Conservation (phyloP, 2,888 invertebrate species). For the Calephelis perditalis region DNA sequence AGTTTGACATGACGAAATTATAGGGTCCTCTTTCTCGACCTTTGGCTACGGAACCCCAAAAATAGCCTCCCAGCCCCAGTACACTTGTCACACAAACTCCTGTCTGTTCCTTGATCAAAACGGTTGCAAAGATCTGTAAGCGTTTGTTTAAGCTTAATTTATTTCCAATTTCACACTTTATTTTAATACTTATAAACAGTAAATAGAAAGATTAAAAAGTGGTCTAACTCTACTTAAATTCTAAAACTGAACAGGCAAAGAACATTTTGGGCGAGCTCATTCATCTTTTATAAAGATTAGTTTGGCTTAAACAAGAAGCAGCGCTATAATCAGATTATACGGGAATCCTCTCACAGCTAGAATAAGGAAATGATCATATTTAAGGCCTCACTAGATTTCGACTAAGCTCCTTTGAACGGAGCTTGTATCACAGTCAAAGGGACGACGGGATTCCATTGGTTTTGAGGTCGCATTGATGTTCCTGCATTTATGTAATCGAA, state of each 20-base stretch:
- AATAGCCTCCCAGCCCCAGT: too few species aligned
- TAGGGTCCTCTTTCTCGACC: too few species aligned
- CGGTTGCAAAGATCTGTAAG: too few species aligned
- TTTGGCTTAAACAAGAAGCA: slow-evolving; percentile 30
- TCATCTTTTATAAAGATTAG: slow-evolving; percentile 20
- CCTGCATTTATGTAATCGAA: neutral
- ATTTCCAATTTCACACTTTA: too few species aligned
- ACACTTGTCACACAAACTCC: too few species aligned
- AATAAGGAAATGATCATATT: slow-evolving; percentile 45
- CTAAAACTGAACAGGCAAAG: slow-evolving; percentile 17
- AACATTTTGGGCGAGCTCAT: slow-evolving; percentile 7
- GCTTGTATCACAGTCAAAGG: slow-evolving; percentile 42
- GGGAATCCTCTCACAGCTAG: slow-evolving; percentile 33
- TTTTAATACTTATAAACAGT: too few species aligned
- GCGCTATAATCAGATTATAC: slow-evolving; percentile 36
- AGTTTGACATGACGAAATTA: too few species aligned
- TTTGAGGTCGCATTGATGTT: slow-evolving; percentile 35
- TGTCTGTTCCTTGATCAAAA: too few species aligned
- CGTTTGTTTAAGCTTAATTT: too few species aligned
- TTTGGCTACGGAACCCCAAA: too few species aligned
- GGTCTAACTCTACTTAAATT: too few species aligned
- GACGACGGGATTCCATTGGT: slow-evolving; percentile 34
- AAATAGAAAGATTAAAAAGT: too few species aligned
- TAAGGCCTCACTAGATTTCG: slow-evolving; percentile 48
- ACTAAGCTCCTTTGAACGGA: slow-evolving; percentile 47